A percentile compares a stretch with the other conserved stretches of the same genome.
Conservation (phyloP, 2,113 vertebrate genomes). For the Ovis canadensis region DNA sequence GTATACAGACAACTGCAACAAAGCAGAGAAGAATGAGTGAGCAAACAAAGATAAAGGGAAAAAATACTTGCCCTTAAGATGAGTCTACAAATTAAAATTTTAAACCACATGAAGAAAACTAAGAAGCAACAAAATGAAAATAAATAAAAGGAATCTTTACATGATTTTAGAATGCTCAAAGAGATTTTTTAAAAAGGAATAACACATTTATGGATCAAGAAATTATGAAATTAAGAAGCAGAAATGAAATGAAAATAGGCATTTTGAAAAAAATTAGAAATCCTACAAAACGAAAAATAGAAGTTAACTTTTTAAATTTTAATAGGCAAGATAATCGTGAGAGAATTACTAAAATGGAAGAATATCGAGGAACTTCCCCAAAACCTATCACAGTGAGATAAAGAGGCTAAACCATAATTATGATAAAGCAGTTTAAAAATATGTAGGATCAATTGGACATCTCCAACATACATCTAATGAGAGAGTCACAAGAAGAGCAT, state of each 20-base stretch:
- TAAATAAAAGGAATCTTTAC: background rate
- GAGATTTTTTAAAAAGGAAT: background rate
- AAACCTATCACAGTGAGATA: background rate
- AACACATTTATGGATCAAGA: background rate
- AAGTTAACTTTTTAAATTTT: background rate
- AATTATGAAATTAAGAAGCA: background rate
- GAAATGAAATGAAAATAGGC: background rate
- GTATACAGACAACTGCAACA: background rate
- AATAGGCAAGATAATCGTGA: background rate
- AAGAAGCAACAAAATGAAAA: background rate
- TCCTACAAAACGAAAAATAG: background rate
- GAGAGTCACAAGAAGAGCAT: background rate
- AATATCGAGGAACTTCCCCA: background rate
- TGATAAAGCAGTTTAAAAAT: slow-evolving; percentile 9
- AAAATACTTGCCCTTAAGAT: background rate
- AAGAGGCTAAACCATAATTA: background rate
- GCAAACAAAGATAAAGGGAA: background rate
- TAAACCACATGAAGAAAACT: background rate
- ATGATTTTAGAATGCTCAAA: background rate
- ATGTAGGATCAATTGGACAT: background rate
- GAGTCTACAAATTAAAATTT: background rate
- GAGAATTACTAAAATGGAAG: background rate
- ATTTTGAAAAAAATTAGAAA: background rate
- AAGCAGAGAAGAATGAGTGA: background rate
- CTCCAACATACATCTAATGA: background rate